Evolutionary conservation across 2,888 invertebrate species (phyloP).

Genomic region (Apeira syringaria): DNA sequence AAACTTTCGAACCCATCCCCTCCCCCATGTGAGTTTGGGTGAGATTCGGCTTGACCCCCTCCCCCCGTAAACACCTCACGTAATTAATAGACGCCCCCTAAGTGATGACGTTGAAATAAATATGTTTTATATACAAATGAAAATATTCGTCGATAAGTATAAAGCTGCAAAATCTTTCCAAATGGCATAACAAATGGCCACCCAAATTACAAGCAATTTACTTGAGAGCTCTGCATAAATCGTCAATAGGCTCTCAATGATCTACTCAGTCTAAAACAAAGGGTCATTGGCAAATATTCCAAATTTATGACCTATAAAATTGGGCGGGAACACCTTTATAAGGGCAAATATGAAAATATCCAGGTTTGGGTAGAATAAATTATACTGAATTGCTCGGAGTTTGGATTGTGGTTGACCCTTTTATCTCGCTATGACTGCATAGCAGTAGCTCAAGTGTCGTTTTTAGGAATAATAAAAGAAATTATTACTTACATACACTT

Average conservation of each 20-base stretch:
- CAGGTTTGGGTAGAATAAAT: constrained; percentile 51
- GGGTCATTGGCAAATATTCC: constrained; percentile 45
- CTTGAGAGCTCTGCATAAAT: constrained; percentile 46
- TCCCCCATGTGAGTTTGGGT: too few species aligned
- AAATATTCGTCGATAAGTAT: too few species aligned
- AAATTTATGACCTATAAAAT: constrained; percentile 62
- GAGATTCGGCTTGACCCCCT: too few species aligned
- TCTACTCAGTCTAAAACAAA: constrained; percentile 49
- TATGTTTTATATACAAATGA: too few species aligned
- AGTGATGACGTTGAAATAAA: too few species aligned
- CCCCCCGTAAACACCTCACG: too few species aligned
- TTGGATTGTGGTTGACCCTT: constrained; percentile 55
- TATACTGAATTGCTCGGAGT: constrained; percentile 49
- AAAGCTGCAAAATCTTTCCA: constrained; percentile 9
- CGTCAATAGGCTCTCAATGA: constrained; percentile 50
- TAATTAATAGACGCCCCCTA: too few species aligned
- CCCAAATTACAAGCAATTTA: constrained; percentile 43
- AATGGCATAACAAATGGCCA: constrained; percentile 31
- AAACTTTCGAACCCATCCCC: too few species aligned
- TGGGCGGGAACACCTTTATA: constrained; percentile 44
- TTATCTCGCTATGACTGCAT: too few species aligned
- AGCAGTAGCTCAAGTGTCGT: too few species aligned
- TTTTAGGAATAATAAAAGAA: too few species aligned
- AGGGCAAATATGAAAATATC: constrained; percentile 43
- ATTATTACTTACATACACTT: too few species aligned